Evolutionary conservation across 2,797 vertebrate species (phyloP).

Genomic region (Rhabdomys pumilio): DNA sequence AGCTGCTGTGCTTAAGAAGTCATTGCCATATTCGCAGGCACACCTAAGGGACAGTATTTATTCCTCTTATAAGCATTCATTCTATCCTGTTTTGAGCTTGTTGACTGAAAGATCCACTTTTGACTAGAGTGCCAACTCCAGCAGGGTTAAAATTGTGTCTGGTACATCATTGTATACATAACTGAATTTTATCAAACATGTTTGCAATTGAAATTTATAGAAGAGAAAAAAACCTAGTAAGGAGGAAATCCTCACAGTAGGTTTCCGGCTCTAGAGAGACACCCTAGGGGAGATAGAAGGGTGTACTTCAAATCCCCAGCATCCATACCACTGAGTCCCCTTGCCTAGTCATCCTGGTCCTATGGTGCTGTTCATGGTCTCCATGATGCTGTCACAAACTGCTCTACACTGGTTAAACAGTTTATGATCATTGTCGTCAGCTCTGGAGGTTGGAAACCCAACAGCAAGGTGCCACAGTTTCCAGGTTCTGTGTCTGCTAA

Average conservation of each 20-base stretch:
- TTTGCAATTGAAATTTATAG: neutral
- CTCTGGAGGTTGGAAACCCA: neutral
- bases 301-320: neutral
- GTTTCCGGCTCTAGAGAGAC: neutral
- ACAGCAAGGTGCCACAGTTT: too few species aligned
- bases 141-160: neutral
- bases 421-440: neutral
- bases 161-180: neutral
- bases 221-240: neutral
- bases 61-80: neutral
- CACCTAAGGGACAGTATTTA: neutral
- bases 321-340: neutral
- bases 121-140: neutral
- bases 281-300: neutral
- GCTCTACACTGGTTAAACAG: neutral
- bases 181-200: neutral
- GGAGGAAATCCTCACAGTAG: neutral
- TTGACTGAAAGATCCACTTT: neutral
- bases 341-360: neutral
- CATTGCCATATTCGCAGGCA: neutral
- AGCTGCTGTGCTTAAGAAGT: neutral
- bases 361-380: neutral
- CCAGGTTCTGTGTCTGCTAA: neutral
- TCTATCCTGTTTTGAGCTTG: neutral
- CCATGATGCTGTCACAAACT: neutral